phyloP scores from a whole-genome alignment of 2,797 vertebrate species.

The Urocyon cinereoargenteus region DNA sequence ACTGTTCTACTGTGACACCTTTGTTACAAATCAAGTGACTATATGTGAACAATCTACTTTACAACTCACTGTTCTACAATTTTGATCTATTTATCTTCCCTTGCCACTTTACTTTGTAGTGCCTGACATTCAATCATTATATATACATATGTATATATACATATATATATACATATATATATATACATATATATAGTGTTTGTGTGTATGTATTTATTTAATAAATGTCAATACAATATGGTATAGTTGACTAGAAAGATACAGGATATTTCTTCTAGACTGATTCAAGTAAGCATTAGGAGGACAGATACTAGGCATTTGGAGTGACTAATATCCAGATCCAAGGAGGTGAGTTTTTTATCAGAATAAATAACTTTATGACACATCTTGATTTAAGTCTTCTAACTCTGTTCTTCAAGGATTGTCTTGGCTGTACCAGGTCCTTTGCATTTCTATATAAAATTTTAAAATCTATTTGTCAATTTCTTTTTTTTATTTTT shows the following conservation, averaged over 20 bases:
- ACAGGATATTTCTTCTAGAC: neutral
- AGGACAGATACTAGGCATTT: neutral
- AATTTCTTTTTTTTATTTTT: no score
- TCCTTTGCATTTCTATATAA: neutral
- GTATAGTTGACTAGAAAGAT: neutral
- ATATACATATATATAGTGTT: neutral
- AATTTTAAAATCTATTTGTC: neutral
- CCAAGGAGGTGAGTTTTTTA: neutral
- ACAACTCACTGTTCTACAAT: neutral
- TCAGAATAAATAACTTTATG: constrained; percentile 8
- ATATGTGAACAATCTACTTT: neutral
- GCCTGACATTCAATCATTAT: neutral
- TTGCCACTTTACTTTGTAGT: neutral
- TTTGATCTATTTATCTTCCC: neutral
- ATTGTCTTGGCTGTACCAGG: neutral
- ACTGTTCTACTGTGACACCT: neutral
- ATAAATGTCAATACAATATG: neutral
- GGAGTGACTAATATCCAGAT: neutral
- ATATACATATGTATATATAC: neutral
- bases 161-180: no score
- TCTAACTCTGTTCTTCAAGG: neutral
- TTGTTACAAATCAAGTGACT: neutral
- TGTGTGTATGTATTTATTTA: neutral
- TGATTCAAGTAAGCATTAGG: constrained; percentile 18
- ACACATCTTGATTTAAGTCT: neutral